phyloP scores from a whole-genome alignment of 2,888 invertebrate genomes.

The Acanthosepion pharaonis region DNA sequence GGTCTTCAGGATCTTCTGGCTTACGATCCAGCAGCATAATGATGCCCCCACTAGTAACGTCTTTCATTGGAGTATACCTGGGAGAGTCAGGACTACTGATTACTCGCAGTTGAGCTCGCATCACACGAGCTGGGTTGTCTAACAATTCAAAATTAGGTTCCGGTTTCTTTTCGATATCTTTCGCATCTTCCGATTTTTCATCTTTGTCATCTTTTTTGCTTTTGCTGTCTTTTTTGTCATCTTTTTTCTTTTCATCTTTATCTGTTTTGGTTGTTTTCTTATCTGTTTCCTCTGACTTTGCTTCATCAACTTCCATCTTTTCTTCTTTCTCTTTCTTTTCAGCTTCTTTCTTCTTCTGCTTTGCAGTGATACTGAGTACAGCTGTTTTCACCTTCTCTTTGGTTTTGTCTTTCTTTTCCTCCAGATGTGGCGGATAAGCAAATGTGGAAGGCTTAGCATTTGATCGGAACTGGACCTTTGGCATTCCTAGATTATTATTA shows the following conservation, averaged over 20 bases:
- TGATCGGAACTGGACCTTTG: slow-evolving; percentile 90
- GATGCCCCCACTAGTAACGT: slow-evolving; percentile 93
- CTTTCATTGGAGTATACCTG: slow-evolving; percentile 90
- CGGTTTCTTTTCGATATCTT: slow-evolving; percentile 76
- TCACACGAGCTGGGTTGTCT: slow-evolving; percentile 93
- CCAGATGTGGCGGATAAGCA: slow-evolving; percentile 96
- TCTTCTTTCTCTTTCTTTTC: slow-evolving; percentile 82
- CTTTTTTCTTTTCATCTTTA: slow-evolving; percentile 78
- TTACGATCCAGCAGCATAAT: slow-evolving; percentile 92
- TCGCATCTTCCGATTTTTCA: slow-evolving; percentile 66
- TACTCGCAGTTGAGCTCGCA: slow-evolving; percentile 87
- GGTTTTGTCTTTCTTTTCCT: slow-evolving; percentile 98
- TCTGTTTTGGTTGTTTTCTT: slow-evolving; percentile 58
- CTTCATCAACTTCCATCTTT: slow-evolving; percentile 88
- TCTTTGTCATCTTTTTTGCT: slow-evolving; percentile 77
- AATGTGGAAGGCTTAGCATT: slow-evolving; percentile 94
- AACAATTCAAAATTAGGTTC: slow-evolving; percentile 94
- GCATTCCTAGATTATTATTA: slow-evolving; percentile 87
- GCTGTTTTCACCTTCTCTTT: slow-evolving; percentile 98
- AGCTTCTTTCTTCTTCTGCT: slow-evolving; percentile 80
- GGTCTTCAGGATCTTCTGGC: slow-evolving; percentile 84
- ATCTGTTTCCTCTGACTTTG: slow-evolving; percentile 59
- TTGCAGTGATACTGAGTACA: slow-evolving; percentile 95
- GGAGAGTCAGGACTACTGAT: slow-evolving; percentile 87
- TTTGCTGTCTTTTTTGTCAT: slow-evolving; percentile 81